Conservation (phyloP, 2,888 invertebrate species). For the Carterocephalus palaemon region DNA sequence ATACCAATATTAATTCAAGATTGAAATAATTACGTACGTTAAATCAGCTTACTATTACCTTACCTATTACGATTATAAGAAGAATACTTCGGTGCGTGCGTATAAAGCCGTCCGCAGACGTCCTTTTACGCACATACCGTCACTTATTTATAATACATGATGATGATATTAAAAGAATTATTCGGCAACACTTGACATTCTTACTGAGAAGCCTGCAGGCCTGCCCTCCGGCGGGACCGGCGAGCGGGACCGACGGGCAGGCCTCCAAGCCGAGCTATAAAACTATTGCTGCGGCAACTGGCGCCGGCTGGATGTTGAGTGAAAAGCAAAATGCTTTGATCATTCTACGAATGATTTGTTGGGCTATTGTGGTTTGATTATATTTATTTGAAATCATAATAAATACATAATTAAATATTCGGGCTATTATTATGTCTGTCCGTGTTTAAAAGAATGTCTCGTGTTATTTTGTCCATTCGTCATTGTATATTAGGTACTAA, state of each 20-base stretch:
- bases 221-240: constrained; percentile 32
- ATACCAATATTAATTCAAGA: constrained; percentile 73
- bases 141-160: constrained; percentile 72
- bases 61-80: constrained; percentile 74
- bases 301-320: constrained; percentile 28
- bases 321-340: constrained; percentile 44
- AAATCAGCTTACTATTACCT: constrained; percentile 75
- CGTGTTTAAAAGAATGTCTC: constrained; percentile 65
- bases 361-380: constrained; percentile 69
- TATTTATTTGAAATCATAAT: constrained; percentile 48
- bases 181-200: constrained; percentile 79
- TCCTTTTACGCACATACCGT: constrained; percentile 47
- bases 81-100: constrained; percentile 47
- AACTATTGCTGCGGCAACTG: constrained; percentile 71
- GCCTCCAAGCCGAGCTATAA: constrained; percentile 58
- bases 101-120: constrained; percentile 38
- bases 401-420: constrained; percentile 50
- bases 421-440: constrained; percentile 67
- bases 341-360: constrained; percentile 54
- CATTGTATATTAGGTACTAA: constrained; percentile 38
- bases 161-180: constrained; percentile 76
- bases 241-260: constrained; percentile 34
- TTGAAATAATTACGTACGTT: constrained; percentile 75
- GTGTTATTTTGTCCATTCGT: constrained; percentile 54
- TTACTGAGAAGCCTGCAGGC: constrained; percentile 46